Conservation (phyloP, 2,113 vertebrate genomes). For the Pangasianodon hypophthalmus region DNA sequence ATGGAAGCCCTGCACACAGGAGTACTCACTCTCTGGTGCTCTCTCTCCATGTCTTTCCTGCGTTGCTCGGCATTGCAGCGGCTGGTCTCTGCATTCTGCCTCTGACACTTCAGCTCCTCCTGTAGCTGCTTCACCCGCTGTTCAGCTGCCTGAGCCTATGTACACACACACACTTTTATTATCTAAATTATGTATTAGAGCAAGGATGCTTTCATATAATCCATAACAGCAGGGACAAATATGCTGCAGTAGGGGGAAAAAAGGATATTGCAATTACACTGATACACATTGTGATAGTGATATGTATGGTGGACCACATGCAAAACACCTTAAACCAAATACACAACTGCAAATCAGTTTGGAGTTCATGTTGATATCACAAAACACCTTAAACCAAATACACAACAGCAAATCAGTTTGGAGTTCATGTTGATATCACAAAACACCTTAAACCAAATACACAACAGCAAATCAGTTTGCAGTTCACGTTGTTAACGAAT, state of each 20-base stretch:
- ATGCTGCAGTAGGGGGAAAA: not conserved
- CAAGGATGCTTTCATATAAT: not conserved
- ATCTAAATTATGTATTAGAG: not conserved
- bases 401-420: too few species aligned
- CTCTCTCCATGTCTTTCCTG: slow-evolving; percentile 73
- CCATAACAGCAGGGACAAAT: not conserved
- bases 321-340: not conserved
- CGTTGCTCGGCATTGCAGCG: slow-evolving; percentile 74
- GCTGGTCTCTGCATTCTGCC: slow-evolving; percentile 75
- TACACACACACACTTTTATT: slow-evolving; percentile 25
- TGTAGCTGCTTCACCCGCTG: slow-evolving; percentile 74
- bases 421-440: not conserved
- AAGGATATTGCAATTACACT: not conserved
- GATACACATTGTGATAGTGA: not conserved
- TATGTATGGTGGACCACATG: not conserved
- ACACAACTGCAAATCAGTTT: not conserved
- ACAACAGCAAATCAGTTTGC: too few species aligned
- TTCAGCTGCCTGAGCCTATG: slow-evolving; percentile 68
- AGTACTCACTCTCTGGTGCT: slow-evolving; percentile 73
- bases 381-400: too few species aligned
- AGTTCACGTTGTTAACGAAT: not conserved
- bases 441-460: too few species aligned
- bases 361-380: not conserved
- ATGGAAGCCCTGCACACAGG: not conserved
- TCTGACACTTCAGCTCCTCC: slow-evolving; percentile 77